Conservation (phyloP, 2,888 invertebrate genomes). For the Eristalis arbustorum region DNA sequence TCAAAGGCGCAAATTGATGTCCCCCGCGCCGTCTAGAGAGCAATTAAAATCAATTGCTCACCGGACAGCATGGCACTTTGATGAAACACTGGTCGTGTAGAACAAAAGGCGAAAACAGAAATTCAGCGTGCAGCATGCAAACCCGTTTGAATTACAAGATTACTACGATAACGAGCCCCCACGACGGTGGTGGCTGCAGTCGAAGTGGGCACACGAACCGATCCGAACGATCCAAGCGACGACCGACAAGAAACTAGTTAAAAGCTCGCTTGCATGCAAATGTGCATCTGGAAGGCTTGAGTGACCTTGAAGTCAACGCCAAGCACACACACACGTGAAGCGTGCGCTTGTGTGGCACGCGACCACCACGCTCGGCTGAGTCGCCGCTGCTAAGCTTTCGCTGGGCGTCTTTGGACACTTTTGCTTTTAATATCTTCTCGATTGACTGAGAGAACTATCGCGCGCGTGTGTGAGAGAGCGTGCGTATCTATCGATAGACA, state of each 20-base stretch:
- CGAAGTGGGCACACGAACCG: background rate
- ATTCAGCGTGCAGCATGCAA: background rate
- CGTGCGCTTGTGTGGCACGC: constrained; percentile 21
- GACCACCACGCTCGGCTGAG: background rate
- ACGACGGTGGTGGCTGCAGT: too few relatives aligned
- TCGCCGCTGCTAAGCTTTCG: background rate
- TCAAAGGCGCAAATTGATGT: constrained; percentile 23
- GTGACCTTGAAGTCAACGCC: background rate
- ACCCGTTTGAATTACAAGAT: background rate
- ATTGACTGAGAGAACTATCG: background rate
- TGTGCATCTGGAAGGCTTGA: background rate
- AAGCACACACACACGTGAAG: background rate
- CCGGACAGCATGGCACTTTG: background rate
- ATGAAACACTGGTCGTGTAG: background rate
- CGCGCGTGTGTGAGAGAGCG: background rate
- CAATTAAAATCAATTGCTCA: constrained; percentile 50
- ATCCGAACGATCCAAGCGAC: constrained; percentile 43
- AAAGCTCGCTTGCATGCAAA: constrained; percentile 25
- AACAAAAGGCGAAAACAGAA: too few relatives aligned
- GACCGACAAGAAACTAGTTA: constrained; percentile 41
- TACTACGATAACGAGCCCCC: background rate
- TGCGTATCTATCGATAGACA: background rate
- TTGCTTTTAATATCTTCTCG: background rate
- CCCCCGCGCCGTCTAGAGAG: background rate
- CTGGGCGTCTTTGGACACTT: background rate